Evolutionary conservation across 2,888 invertebrate species (phyloP), one percentile per base, ranked within the genome.

Genomic region (Leptopilina syphax): DNA sequence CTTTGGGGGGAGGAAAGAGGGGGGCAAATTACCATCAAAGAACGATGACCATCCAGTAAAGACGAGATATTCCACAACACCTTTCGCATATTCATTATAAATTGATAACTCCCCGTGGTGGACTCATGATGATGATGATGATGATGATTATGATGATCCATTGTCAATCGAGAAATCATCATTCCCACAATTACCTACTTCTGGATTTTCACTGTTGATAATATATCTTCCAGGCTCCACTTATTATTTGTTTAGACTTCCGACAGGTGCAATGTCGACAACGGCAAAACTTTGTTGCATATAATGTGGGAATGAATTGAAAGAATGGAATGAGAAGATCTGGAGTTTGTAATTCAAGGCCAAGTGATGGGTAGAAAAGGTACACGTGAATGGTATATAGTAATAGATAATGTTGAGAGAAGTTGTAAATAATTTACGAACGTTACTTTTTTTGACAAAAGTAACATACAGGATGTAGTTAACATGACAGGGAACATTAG

Each of bases 11-110:
- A 44, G 1, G 44, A 0, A 7, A 7, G 34, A 76, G 76, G 65
- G 78, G 50, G 27, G 27, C 65, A 27, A 63, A 63, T 47, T 41
- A 27, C 73, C 34, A 73, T 57, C 9, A 57, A 3, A 13, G 27
- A 27, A 1, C 81, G 78, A 82, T 76, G 82, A 80, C 79, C 80
- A 79, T 65, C 78, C 27, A 76, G 77, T 78, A 80, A 78, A 80
- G 44, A 80, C 50, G 34, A 73, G n/a, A 65, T 73, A 34, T 63
- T 34, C 41, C 13, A 44, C n/a, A 65, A 63, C 34, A 27, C 47
- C 34, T 73, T 73, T 63, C 47, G 50, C 41, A 10, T 50, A 65
- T 65, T 73, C 34, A 73, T 68, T 50, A 44, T 44, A 47, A 10
- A 1, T 70, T 65, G 34, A 13, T 34, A 54, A 68, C 24, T 18